Conservation (phyloP, 2,888 invertebrate species). For the Drosophila buzzatii region DNA sequence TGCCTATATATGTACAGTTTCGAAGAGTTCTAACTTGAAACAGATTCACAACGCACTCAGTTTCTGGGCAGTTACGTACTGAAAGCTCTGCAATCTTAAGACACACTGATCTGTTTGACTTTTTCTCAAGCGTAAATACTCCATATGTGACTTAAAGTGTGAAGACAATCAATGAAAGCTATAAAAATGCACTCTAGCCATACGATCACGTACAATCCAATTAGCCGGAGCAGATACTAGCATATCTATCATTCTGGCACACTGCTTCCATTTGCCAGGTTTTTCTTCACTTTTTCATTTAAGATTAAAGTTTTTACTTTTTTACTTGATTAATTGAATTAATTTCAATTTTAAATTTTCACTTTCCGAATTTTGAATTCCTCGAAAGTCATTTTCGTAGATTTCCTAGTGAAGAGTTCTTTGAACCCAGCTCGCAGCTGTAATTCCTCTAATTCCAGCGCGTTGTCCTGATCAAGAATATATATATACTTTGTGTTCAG, state of each 20-base stretch:
- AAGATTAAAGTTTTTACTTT: not conserved
- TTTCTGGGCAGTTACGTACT: not conserved
- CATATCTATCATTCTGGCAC: not conserved
- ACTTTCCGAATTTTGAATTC: not conserved
- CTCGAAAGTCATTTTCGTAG: too few relatives aligned
- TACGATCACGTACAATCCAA: not conserved
- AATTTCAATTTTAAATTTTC: not conserved
- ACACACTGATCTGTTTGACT: not conserved
- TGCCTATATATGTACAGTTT: too few relatives aligned
- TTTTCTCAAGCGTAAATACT: not conserved
- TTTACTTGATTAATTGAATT: not conserved
- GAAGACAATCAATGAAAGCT: conserved; percentile 6
- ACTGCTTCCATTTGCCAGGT: not conserved
- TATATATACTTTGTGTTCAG: too few relatives aligned
- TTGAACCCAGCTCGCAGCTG: too few relatives aligned
- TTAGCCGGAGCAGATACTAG: not conserved
- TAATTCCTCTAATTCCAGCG: too few relatives aligned
- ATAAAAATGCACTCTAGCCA: not conserved
- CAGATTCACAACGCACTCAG: not conserved
- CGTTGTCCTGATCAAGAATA: too few relatives aligned
- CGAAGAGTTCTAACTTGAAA: not conserved
- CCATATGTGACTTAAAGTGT: conserved; percentile 4
- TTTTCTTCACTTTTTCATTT: not conserved
- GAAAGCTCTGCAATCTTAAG: not conserved
- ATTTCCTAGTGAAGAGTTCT: too few relatives aligned